A percentile compares a stretch with the other conserved stretches of the same genome.
These are phyloP conservation scores for Corythaixoides concolor DNA, from an alignment of 2,113 vertebrate genomes.

Conservation along the genomic window DNA sequence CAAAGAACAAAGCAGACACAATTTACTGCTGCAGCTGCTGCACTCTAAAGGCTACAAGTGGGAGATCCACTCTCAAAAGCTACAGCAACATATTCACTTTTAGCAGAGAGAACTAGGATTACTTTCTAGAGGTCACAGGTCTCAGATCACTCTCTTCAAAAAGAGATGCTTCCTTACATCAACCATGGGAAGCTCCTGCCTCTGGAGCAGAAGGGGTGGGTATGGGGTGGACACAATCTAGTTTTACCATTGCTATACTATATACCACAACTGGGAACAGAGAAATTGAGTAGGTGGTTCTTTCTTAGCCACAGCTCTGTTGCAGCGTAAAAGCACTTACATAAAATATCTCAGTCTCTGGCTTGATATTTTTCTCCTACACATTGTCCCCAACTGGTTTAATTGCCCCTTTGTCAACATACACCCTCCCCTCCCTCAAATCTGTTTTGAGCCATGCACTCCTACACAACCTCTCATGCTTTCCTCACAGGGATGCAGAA, in stretches of 20 bases:
- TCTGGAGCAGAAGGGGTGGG: not conserved
- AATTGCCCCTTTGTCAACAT: constrained; percentile 8
- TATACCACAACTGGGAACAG: not conserved
- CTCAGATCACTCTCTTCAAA: not conserved
- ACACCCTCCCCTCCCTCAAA: constrained; percentile 39
- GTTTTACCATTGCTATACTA: not conserved
- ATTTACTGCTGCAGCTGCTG: not conserved
- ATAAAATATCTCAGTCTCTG: not conserved
- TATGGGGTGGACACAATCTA: not conserved
- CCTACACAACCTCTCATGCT: not conserved
- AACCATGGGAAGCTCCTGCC: not conserved
- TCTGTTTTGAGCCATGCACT: constrained; percentile 5
- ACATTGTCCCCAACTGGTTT: constrained; percentile 15
- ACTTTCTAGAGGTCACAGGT: not conserved
- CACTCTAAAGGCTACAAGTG: not conserved
- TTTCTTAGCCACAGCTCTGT: not conserved
- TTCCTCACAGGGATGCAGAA: constrained; percentile 29
- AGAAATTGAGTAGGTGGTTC: not conserved
- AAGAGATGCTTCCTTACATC: not conserved
- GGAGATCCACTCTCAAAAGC: not conserved
- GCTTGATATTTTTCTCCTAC: constrained; percentile 36
- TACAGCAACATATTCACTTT: not conserved
- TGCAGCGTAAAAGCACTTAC: constrained; percentile 14
- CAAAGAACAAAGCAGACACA: not conserved
- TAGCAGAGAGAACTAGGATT: not conserved